Percentiles rank a stretch among this genome's conserved stretches.
Evolutionary conservation across 30 jellyfish, hydroid and myxozoan genomes (phyloP).

Genomic region (Pelagia noctiluca): DNA sequence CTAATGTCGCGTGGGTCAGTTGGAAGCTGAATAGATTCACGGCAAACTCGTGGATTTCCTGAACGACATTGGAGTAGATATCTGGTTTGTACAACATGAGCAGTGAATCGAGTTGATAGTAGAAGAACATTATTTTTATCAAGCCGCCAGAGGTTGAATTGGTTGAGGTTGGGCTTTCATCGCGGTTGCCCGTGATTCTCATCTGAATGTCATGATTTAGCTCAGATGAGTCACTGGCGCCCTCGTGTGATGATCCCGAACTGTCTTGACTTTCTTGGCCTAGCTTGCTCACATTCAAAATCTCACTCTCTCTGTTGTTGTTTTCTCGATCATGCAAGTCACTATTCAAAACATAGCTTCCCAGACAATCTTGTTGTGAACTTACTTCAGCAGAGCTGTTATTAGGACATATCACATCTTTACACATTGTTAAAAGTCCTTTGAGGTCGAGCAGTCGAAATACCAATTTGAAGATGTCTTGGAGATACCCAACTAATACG

Average conservation of each 20-base stretch:
- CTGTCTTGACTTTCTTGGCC: not conserved
- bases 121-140: no score
- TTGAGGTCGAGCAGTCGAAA: not conserved
- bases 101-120: no score
- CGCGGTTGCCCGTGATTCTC: not conserved
- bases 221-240: not conserved
- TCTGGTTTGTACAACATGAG: not conserved
- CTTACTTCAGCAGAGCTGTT: no score
- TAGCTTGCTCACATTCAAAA: not conserved
- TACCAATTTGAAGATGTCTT: not conserved
- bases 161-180: not conserved
- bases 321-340: not conserved
- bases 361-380: no score
- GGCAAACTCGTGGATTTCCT: no score
- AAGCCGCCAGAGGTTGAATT: not conserved
- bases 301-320: not conserved
- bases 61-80: not conserved
- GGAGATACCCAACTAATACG: not conserved
- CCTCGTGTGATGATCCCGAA: not conserved
- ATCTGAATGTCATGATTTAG: not conserved
- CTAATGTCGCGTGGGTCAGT: not conserved
- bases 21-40: not conserved
- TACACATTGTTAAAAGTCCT: no score
- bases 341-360: not conserved
- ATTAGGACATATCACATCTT: no score